These are phyloP conservation scores for Emydoidea blandingii DNA, from an alignment of 2,797 vertebrate genomes.

Conservation along the genomic window DNA sequence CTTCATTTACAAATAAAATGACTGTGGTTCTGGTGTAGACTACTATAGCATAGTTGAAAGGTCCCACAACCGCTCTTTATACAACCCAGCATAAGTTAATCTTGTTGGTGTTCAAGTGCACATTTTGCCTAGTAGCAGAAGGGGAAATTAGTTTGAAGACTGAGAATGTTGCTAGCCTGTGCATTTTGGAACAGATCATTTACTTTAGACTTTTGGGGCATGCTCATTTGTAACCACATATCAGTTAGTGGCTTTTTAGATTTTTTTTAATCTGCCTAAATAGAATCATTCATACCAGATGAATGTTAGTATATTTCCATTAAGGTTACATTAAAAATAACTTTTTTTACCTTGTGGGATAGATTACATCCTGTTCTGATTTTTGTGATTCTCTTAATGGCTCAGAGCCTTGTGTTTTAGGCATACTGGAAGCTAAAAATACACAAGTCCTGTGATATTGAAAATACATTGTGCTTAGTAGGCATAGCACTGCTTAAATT, in stretches of 20 bases:
- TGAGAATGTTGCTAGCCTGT: conserved; percentile 48
- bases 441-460: neutral
- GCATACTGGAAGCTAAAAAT: conserved; percentile 29
- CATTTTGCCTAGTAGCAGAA: conserved; percentile 57
- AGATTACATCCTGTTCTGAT: conserved; percentile 50
- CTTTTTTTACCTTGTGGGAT: conserved; percentile 26
- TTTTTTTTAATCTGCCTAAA: conserved; percentile 34
- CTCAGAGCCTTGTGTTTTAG: conserved; percentile 25
- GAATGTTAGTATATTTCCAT: conserved; percentile 33
- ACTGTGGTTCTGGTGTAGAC: conserved; percentile 56
- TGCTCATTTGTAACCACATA: conserved; percentile 38
- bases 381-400: conserved; percentile 15
- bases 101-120: conserved; percentile 2
- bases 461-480: neutral
- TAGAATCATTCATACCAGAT: conserved; percentile 49
- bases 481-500: neutral
- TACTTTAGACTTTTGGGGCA: conserved; percentile 42
- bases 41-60: conserved; percentile 47
- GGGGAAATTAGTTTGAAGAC: conserved; percentile 48
- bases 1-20: conserved; percentile 65
- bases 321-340: conserved; percentile 44
- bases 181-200: conserved; percentile 50
- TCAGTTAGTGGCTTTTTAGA: conserved; percentile 21
- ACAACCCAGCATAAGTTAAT: conserved; percentile 36
- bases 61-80: conserved; percentile 63